These are phyloP conservation scores for Oryctes rhinoceros DNA, from an alignment of 1,140 invertebrate species.

Conservation along the genomic window DNA sequence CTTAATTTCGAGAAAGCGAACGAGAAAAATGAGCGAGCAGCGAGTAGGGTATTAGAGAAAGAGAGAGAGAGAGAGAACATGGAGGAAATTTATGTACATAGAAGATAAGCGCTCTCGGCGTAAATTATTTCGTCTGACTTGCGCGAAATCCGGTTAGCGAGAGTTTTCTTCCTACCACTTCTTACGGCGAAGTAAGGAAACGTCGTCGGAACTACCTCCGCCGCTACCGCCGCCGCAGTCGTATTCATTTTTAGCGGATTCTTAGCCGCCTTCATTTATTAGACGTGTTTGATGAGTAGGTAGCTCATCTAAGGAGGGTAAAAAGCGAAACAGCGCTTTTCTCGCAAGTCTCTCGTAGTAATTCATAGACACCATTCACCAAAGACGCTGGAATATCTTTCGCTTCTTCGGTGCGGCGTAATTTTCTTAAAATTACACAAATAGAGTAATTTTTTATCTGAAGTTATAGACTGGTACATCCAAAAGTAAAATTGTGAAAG, in stretches of 20 bases:
- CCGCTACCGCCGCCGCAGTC: neutral
- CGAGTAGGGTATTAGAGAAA: neutral
- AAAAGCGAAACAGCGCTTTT: neutral
- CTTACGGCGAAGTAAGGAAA: neutral
- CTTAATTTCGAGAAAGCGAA: neutral
- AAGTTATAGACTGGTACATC: too few species aligned
- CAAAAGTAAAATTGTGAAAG: too few species aligned
- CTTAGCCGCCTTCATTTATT: conserved; percentile 1
- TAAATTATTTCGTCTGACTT: conserved; percentile 35
- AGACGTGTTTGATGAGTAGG: neutral
- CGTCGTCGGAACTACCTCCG: neutral
- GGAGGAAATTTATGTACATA: conserved; percentile 27
- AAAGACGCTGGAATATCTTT: too few species aligned
- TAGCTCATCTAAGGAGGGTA: neutral
- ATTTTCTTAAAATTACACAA: too few species aligned
- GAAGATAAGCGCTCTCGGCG: conserved; percentile 9
- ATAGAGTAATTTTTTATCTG: too few species aligned
- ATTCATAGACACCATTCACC: too few species aligned
- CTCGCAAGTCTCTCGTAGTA: too few species aligned
- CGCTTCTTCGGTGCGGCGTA: too few species aligned
- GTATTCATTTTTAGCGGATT: conserved; percentile 22
- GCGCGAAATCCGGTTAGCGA: conserved; percentile 30
- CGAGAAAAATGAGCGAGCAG: neutral
- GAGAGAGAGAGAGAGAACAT: neutral
- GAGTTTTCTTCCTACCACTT: neutral